These are phyloP conservation scores for Sterna hirundo DNA, from an alignment of 2,113 vertebrate genomes.

Conservation along the genomic window DNA sequence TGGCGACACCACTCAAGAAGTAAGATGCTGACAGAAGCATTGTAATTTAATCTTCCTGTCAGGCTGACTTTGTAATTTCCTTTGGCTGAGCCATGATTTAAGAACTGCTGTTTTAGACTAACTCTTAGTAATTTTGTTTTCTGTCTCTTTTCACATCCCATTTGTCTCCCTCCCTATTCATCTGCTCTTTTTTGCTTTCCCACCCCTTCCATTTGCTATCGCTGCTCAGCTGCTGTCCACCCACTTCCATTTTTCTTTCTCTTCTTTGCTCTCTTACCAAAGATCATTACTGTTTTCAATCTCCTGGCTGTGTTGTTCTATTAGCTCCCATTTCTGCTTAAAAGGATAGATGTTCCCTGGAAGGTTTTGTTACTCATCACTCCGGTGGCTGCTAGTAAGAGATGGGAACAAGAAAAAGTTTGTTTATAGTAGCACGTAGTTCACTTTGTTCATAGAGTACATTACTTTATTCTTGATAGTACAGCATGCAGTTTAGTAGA, in stretches of 20 bases:
- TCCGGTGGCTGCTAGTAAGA: not conserved
- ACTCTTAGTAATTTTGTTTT: constrained; percentile 34
- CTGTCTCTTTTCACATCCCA: constrained; percentile 5
- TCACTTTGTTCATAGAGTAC: not conserved
- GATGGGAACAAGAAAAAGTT: not conserved
- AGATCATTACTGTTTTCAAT: not conserved
- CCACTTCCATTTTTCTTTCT: constrained; percentile 44
- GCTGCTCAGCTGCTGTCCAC: constrained; percentile 18
- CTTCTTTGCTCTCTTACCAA: not conserved
- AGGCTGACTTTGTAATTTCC: constrained; percentile 20
- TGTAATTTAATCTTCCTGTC: constrained; percentile 24
- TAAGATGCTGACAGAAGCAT: not conserved
- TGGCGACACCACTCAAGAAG: not conserved
- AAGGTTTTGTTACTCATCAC: not conserved
- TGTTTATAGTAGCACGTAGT: not conserved
- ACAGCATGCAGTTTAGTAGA: not conserved
- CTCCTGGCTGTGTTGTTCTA: not conserved
- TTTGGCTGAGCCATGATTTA: constrained; percentile 17
- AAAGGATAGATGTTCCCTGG: not conserved
- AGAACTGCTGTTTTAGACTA: not conserved
- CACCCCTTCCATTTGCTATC: constrained; percentile 3
- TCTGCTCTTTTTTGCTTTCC: constrained; percentile 19
- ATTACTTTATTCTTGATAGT: not conserved
- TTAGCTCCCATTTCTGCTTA: constrained; percentile 4
- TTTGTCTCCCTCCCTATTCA: constrained; percentile 27